Conservation (phyloP, 2,888 invertebrate genomes). For the Pollenia amentaria region DNA sequence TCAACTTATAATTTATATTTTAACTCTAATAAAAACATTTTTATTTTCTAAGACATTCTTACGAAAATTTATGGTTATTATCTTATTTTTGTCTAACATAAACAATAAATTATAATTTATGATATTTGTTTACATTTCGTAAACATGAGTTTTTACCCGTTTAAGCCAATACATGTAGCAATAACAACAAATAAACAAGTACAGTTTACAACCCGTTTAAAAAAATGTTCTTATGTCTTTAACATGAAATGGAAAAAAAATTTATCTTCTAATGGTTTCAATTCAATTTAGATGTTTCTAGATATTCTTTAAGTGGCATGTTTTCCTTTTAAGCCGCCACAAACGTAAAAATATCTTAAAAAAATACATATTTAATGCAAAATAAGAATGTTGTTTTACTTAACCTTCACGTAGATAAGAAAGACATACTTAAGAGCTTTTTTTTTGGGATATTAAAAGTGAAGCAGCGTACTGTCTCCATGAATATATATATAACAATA, state of each 20-base stretch:
- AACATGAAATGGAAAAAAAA: neutral
- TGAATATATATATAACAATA: constrained; percentile 28
- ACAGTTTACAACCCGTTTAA: neutral
- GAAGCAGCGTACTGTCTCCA: constrained; percentile 48
- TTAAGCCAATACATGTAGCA: neutral
- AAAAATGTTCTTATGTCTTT: neutral
- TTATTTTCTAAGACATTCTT: constrained; percentile 8
- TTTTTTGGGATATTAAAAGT: constrained; percentile 36
- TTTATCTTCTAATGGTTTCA: neutral
- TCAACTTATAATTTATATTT: neutral
- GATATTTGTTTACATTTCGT: constrained; percentile 18
- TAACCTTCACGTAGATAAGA: constrained; percentile 52
- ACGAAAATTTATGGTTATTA: constrained; percentile 34
- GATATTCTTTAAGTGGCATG: neutral
- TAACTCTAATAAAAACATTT: too few relatives aligned
- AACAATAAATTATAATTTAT: constrained; percentile 49
- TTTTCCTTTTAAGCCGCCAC: neutral
- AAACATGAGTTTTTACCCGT: constrained; percentile 12
- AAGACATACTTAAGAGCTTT: constrained; percentile 26
- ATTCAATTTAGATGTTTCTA: constrained; percentile 10
- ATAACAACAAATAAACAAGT: neutral
- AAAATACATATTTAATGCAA: constrained; percentile 2
- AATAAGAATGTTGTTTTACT: constrained; percentile 26
- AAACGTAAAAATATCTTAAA: neutral
- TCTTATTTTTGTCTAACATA: constrained; percentile 10